Conservation (phyloP, 2,888 invertebrate species). For the Ectropis crepuscularia region DNA sequence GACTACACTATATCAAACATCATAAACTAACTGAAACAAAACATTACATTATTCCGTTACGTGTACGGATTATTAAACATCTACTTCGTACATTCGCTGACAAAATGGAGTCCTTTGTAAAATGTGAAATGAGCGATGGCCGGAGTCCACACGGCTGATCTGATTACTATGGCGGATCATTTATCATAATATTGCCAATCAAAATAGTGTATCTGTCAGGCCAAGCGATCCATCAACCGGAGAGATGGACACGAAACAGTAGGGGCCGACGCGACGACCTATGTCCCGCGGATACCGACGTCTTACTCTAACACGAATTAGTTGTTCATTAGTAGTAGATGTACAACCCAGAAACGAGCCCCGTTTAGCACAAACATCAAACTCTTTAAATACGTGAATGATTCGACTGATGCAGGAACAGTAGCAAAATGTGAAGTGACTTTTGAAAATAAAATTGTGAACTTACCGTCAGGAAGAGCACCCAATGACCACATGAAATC, state of each 20-base stretch:
- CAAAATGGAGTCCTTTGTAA: constrained; percentile 63
- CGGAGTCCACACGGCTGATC: constrained; percentile 72
- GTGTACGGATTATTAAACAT: constrained; percentile 41
- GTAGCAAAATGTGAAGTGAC: constrained; percentile 60
- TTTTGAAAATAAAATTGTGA: constrained; percentile 68
- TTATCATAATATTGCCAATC: constrained; percentile 84
- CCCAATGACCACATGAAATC: constrained; percentile 99
- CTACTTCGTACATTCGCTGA: constrained; percentile 57
- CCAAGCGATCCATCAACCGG: constrained; percentile 76
- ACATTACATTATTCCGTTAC: constrained; percentile 41
- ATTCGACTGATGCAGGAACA: constrained; percentile 61
- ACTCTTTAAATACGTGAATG: constrained; percentile 51
- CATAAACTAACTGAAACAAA: constrained; percentile 42
- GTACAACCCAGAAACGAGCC: constrained; percentile 33
- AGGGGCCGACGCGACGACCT: constrained; percentile 27
- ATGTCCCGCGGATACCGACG: constrained; percentile 45
- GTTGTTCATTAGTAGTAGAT: constrained; percentile 58
- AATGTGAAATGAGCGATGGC: constrained; percentile 75
- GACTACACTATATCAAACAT: constrained; percentile 43
- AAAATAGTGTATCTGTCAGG: constrained; percentile 84
- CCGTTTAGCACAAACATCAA: constrained; percentile 55
- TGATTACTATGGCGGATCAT: constrained; percentile 78
- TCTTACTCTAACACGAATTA: constrained; percentile 63
- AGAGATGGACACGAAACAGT: constrained; percentile 58
- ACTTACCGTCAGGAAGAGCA: constrained; percentile 98